A percentile compares a stretch with the other conserved stretches of the same genome.
phyloP scores from a whole-genome alignment of 2,113 vertebrate species.

The Reinhardtius hippoglossoides region DNA sequence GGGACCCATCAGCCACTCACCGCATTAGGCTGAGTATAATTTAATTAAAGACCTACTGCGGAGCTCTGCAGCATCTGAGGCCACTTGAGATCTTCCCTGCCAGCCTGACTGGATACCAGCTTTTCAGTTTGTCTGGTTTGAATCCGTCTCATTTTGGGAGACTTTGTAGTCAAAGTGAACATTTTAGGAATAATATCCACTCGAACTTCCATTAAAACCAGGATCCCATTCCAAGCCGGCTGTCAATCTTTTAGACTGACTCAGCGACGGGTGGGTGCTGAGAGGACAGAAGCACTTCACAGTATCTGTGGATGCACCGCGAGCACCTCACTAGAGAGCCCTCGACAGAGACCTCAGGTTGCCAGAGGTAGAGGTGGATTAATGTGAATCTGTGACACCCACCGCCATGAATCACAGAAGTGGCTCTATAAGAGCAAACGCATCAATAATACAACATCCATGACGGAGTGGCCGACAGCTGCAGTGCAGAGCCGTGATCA shows the following conservation, averaged over 20 bases:
- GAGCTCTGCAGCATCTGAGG: slow-evolving; percentile 33
- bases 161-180: not conserved
- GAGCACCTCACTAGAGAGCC: slow-evolving; percentile 6
- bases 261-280: slow-evolving; percentile 34
- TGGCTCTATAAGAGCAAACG: slow-evolving; percentile 27
- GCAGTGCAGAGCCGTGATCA: slow-evolving; percentile 43
- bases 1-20: slow-evolving; percentile 51
- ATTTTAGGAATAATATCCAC: not conserved
- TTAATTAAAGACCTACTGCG: slow-evolving; percentile 66
- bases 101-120: slow-evolving; percentile 7
- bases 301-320: slow-evolving; percentile 2
- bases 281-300: slow-evolving; percentile 21
- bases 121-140: not conserved
- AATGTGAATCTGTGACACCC: slow-evolving; percentile 49
- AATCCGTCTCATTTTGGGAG: slow-evolving; percentile 40
- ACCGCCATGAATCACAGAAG: slow-evolving; percentile 36
- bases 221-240: not conserved
- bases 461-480: slow-evolving; percentile 34
- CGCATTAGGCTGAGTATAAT: slow-evolving; percentile 58
- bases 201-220: not conserved
- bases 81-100: slow-evolving; percentile 15
- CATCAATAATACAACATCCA: slow-evolving; percentile 66
- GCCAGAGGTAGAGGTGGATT: slow-evolving; percentile 19
- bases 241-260: slow-evolving; percentile 17
- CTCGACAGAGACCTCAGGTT: slow-evolving; percentile 1